phyloP scores from a whole-genome alignment of 2,113 vertebrate genomes.

The Thalassarche chlororhynchos region DNA sequence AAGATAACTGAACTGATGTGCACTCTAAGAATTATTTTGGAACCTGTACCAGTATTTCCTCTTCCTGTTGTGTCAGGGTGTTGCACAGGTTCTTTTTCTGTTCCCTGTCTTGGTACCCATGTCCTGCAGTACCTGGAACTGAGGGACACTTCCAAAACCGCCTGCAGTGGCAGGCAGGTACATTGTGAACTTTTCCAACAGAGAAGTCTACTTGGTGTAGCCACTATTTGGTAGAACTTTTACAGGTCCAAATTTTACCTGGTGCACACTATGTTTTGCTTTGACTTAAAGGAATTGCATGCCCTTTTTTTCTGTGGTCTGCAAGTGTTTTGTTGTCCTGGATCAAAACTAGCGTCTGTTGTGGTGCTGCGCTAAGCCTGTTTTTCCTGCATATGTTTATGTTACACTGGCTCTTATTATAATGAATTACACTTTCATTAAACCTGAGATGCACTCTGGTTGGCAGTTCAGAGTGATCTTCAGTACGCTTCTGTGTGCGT shows the following conservation, averaged over 20 bases:
- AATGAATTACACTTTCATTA: constrained; percentile 28
- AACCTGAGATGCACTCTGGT: background rate
- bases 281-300: background rate
- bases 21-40: background rate
- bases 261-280: background rate
- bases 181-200: background rate
- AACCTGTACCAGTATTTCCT: background rate
- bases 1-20: background rate
- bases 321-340: background rate
- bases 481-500: fast-evolving
- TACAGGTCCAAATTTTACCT: background rate
- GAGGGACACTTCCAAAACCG: background rate
- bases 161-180: background rate
- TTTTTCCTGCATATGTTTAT: constrained; percentile 57
- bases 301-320: background rate
- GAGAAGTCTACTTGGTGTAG: background rate
- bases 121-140: background rate
- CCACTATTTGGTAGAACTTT: background rate
- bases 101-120: background rate
- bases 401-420: background rate
- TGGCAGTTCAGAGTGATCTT: background rate
- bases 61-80: background rate
- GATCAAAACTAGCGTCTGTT: background rate
- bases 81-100: background rate
- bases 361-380: background rate